Base-by-base conservation (phyloP, 2,888 invertebrate genomes). In the Salticus scenicus region DNA sequence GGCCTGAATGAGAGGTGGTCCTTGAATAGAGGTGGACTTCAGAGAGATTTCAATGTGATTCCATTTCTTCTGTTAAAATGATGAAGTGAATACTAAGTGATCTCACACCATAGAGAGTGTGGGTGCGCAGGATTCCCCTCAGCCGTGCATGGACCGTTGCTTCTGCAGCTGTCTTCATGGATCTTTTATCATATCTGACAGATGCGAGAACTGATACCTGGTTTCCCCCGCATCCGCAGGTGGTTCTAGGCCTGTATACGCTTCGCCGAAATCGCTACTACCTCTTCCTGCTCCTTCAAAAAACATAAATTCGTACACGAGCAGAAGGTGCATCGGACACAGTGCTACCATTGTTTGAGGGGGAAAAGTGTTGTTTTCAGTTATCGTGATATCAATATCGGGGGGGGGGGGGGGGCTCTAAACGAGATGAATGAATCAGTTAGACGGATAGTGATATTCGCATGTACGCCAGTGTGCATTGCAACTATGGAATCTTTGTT, bases 141-240 rank as follows among this genome's bases (percentile, higher is more conserved):
- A n/a, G 17, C 47, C 2, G 47, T 2, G 47, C 7, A 57, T 24
- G 57, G 57, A 24, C 57, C 57, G 57, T 24, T 75, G 81, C 69
- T 20, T 27, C 24, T 33, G 75, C 81, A 81, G 81, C 81, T 81
- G 81, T 70, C 51, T 72, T 42, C 20, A 33, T 42, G 74, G 70
- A 75, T 81, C 42, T 42, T 70, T 75, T 81, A 75, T 81, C 42
- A 69, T 69, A 75, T 81, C 74, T 81, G 81, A 81, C 81, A 81
- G 81, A 81, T 81, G 81, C 81, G 57, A 81, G 75, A 81, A 70
- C 63, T 81, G 81, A 81, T 81, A 81, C 81, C 81, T 75, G 69
- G 81, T 47, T 24, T 2, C 57, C 57, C 42, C 17, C 30, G 4
- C 41, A 4, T 33, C 30, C 72, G 81, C 81, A 81, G 81, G 81